Evolutionary conservation across 30 jellyfish, hydroid and myxozoan genomes (phyloP).

Genomic region (Catostylus mosaicus): DNA sequence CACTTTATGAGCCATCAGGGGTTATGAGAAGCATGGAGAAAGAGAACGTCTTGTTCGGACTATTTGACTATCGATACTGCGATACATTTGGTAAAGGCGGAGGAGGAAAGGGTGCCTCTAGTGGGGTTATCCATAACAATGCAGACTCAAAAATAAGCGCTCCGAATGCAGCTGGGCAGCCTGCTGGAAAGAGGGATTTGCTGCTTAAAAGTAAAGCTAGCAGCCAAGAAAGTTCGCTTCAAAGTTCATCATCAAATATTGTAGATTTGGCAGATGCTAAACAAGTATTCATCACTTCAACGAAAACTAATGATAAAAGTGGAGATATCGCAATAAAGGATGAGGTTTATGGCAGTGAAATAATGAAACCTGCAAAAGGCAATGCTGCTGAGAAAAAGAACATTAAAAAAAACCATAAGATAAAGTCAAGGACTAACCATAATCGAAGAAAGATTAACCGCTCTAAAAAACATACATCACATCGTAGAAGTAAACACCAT

Average conservation of each 20-base stretch:
- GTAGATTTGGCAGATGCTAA: not conserved
- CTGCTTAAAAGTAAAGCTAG: not conserved
- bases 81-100: constrained; percentile 89
- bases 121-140: constrained; percentile 65
- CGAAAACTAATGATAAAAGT: not conserved
- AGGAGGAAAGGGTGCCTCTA: constrained; percentile 88
- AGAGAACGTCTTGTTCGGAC: constrained; percentile 81
- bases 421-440: not conserved
- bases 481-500: not conserved
- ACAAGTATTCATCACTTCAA: not conserved
- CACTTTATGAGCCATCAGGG: constrained; percentile 92
- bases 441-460: not conserved
- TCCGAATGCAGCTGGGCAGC: constrained; percentile 57
- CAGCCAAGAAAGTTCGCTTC: not conserved
- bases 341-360: not conserved
- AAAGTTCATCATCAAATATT: no score
- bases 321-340: not conserved
- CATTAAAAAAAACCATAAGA: not conserved
- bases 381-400: not conserved
- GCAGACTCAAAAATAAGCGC: constrained; percentile 40
- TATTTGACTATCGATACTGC: constrained; percentile 84
- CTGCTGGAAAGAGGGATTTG: constrained; percentile 37
- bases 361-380: not conserved
- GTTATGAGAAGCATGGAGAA: constrained; percentile 61
- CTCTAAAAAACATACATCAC: not conserved